phyloP scores from a whole-genome alignment of 2,888 invertebrate genomes.

The Synanthedon vespiformis region DNA sequence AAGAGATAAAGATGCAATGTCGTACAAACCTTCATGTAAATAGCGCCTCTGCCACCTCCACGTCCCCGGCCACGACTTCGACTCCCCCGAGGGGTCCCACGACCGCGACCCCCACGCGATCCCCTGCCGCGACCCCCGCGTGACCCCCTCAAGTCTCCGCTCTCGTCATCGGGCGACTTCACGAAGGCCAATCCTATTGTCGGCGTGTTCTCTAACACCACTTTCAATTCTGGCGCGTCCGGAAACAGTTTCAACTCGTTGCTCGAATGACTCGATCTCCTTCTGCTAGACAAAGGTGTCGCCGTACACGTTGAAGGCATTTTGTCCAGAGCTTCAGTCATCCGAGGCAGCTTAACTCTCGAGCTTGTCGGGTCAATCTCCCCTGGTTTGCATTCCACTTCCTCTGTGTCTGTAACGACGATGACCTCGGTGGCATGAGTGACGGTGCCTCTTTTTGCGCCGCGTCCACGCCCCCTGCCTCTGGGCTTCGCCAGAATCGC shows the following conservation, averaged over 20 bases:
- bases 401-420: slow-evolving; percentile 16
- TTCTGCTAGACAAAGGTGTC: slow-evolving; percentile 41
- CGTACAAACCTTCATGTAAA: slow-evolving; percentile 30
- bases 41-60: slow-evolving; percentile 50
- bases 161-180: slow-evolving; percentile 31
- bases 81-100: slow-evolving; percentile 23
- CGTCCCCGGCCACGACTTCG: slow-evolving; percentile 43
- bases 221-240: slow-evolving; percentile 26
- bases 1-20: slow-evolving; percentile 5
- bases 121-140: slow-evolving; percentile 16
- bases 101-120: slow-evolving; percentile 25
- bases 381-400: slow-evolving; percentile 14
- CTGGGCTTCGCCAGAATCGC: slow-evolving; percentile 44
- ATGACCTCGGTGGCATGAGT: slow-evolving; percentile 15
- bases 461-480: slow-evolving; percentile 49
- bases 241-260: slow-evolving; percentile 25
- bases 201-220: slow-evolving; percentile 18
- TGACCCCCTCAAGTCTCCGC: slow-evolving; percentile 12
- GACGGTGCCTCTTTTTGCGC: slow-evolving; percentile 22
- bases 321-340: slow-evolving; percentile 59
- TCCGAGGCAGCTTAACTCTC: slow-evolving; percentile 55
- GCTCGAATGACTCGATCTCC: slow-evolving; percentile 22
- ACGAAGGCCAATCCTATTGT: slow-evolving; percentile 32
- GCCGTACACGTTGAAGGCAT: slow-evolving; percentile 43
- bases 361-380: slow-evolving; percentile 55